Base-by-base conservation (phyloP, 2,888 invertebrate genomes). In the Herminia tarsipennalis region DNA sequence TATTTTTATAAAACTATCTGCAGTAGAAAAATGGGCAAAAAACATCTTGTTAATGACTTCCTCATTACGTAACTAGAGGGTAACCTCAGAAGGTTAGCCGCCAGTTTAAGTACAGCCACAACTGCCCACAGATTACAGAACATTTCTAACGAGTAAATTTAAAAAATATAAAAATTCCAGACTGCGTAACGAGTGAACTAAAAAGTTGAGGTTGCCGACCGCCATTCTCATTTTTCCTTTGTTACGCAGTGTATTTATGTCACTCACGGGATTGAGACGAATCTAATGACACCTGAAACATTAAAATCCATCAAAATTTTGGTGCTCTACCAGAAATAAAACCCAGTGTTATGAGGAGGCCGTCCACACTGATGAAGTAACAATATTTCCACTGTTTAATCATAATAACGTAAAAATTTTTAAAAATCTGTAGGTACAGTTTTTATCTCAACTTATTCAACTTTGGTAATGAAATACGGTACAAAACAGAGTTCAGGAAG, bases 201-300 rank as follows among this genome's bases (percentile, higher is more conserved):
- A 22, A 39, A 41, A 41, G 27, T 21, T 41, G 28, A 20, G 34
- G 13, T 10, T 25, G 18, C 17, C 41, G 14, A 34, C 41, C 33
- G 28, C 28, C 28, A 27, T 28, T 21, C 22, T 21, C 34, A 41
- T 41, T 41, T 33, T 41, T 41, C 20, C 28, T 28, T 41, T 41
- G 28, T 34, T 41, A 34, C 34, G 9, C 10, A 16, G 28, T 41
- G n/a, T 21, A 34, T 41, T 41, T 41, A 41, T 28, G 32, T 34
- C 21, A 41, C 41, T 41, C 41, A 20, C 20, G 41, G 28, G 34
- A 41, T 41, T 41, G 34, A 28, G 27, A 28, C 20, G 34, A 41
- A 41, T 41, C 34, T 41, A 41, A 41, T 41, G 34, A 41, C 34
- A 34, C 20, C 34, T 41, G 28, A 41, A 41, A 41, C 34, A 41